A percentile compares a stretch with the other conserved stretches of the same genome.
Evolutionary conservation across 2,797 vertebrate genomes (phyloP).

Genomic region (Rallus crepitans): DNA sequence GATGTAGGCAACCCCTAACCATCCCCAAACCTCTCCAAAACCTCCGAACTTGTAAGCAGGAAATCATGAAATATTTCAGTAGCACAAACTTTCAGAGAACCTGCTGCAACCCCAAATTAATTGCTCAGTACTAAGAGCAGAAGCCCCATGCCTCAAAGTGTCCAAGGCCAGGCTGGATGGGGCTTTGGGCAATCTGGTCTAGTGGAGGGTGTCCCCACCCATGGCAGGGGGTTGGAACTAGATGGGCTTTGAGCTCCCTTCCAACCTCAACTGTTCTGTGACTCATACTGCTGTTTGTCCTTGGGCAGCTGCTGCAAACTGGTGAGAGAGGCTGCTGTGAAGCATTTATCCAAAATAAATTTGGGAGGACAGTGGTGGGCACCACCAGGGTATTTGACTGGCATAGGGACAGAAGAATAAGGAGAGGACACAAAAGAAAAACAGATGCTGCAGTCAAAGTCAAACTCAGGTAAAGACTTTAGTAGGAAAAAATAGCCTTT

Average conservation of each 20-base stretch:
- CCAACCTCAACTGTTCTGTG: no score
- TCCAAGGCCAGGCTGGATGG: no score
- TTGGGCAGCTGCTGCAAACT: background rate
- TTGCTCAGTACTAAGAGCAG: background rate
- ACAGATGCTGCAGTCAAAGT: background rate
- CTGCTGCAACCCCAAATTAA: background rate
- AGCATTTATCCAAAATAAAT: background rate
- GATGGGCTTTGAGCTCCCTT: no score
- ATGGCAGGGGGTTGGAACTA: no score
- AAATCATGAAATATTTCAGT: background rate
- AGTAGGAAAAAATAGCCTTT: slow-evolving; percentile 31
- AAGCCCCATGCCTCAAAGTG: background rate
- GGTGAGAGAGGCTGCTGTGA: background rate
- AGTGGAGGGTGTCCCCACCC: no score
- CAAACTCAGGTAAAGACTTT: background rate
- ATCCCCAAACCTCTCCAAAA: background rate
- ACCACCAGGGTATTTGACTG: background rate
- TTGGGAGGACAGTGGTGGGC: background rate
- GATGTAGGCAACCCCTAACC: background rate
- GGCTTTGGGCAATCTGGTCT: no score
- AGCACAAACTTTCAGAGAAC: background rate
- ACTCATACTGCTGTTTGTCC: background rate
- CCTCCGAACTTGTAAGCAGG: background rate
- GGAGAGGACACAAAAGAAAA: background rate
- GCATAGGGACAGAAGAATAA: background rate